These are phyloP conservation scores for Calcarius ornatus DNA, from an alignment of 2,113 vertebrate species.

Conservation along the genomic window DNA sequence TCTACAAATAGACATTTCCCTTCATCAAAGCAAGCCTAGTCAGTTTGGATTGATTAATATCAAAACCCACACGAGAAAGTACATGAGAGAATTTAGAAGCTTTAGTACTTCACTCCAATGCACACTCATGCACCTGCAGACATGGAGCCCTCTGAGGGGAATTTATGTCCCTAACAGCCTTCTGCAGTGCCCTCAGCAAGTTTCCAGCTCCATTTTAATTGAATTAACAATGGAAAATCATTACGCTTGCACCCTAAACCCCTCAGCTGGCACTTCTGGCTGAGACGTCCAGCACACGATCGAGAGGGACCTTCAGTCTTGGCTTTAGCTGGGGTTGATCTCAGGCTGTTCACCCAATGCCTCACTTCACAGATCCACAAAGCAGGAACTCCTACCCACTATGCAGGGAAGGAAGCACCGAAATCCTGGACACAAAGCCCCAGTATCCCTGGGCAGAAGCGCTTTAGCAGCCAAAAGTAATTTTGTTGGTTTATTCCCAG, in stretches of 20 bases:
- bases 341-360: fast-evolving
- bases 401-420: background rate
- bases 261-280: background rate
- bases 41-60: background rate
- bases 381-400: background rate
- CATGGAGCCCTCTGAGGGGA: fast-evolving
- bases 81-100: background rate
- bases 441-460: background rate
- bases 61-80: background rate
- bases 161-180: background rate
- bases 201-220: background rate
- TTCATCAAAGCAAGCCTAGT: background rate
- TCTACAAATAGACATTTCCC: background rate
- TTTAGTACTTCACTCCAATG: background rate
- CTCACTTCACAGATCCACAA: background rate
- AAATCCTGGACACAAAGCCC: background rate
- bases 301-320: background rate
- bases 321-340: background rate
- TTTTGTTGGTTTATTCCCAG: background rate
- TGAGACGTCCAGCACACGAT: background rate
- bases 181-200: background rate
- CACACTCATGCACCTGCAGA: background rate
- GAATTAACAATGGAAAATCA: background rate
- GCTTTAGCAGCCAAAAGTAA: fast-evolving
- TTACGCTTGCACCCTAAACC: fast-evolving